Evolutionary conservation across 2,113 vertebrate species (phyloP).

Genomic region (Aramus guarauna): DNA sequence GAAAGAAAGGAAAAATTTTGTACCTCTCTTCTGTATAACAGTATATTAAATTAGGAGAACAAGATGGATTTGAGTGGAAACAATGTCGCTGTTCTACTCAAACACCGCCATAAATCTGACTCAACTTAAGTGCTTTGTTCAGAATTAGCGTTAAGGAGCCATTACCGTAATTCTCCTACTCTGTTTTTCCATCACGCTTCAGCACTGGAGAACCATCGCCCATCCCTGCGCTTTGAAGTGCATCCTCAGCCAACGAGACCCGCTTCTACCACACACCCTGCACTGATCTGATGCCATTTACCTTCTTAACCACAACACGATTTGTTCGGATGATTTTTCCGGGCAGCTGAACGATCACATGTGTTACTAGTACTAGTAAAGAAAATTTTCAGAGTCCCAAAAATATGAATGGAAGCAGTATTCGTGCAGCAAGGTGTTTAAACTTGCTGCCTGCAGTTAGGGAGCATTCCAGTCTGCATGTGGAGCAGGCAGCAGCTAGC

Average conservation of each 20-base stretch:
- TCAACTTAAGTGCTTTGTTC: neutral
- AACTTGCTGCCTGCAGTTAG: conserved; percentile 18
- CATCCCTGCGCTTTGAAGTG: neutral
- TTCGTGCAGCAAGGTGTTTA: conserved; percentile 28
- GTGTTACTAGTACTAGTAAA: neutral
- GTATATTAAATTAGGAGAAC: neutral
- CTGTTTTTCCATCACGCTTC: neutral
- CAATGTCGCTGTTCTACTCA: neutral
- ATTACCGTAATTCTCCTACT: neutral
- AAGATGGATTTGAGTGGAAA: neutral
- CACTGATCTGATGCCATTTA: neutral
- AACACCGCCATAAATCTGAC: neutral
- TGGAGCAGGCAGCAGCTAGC: neutral
- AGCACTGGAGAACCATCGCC: neutral
- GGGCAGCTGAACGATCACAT: neutral
- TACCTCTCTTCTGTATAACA: neutral
- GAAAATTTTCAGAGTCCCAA: neutral
- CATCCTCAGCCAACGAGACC: neutral
- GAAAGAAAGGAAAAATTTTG: neutral
- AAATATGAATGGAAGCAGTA: neutral
- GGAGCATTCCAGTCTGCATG: conserved; percentile 40
- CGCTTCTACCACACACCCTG: neutral
- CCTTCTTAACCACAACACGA: neutral
- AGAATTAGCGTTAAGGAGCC: neutral
- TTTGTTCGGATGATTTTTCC: neutral